Evolutionary conservation across 2,888 invertebrate species (phyloP).

Genomic region (Calameuta filiformis): DNA sequence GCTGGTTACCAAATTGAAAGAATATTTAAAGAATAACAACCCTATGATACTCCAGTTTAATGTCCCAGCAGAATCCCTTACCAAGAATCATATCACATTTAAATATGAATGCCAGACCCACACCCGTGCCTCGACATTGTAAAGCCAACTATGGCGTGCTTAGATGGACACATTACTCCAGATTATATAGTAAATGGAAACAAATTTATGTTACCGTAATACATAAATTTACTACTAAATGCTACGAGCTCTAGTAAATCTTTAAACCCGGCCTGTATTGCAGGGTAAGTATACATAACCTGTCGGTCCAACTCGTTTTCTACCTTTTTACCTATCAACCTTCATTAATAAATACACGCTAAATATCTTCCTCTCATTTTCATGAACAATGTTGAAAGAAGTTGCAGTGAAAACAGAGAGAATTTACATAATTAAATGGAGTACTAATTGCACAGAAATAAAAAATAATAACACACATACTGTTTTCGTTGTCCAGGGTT

Average conservation of each 20-base stretch:
- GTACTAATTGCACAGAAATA: not conserved
- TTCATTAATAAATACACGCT: not conserved
- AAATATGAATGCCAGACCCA: slow-evolving; percentile 39
- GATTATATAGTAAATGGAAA: slow-evolving; percentile 42
- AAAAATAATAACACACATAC: not conserved
- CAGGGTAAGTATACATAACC: not conserved
- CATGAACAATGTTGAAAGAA: not conserved
- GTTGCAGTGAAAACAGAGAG: not conserved
- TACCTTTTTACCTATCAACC: not conserved
- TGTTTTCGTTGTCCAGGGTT: not conserved
- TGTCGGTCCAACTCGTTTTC: too few species aligned
- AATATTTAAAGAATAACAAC: not conserved
- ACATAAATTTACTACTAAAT: slow-evolving; percentile 31
- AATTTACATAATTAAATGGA: not conserved
- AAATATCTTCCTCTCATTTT: not conserved
- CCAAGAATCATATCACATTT: slow-evolving; percentile 31
- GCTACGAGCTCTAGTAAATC: not conserved
- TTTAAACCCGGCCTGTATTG: not conserved
- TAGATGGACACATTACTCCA: slow-evolving; percentile 41
- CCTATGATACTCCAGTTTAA: not conserved
- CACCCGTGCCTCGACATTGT: slow-evolving; percentile 17
- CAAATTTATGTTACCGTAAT: slow-evolving; percentile 40
- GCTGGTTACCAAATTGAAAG: not conserved
- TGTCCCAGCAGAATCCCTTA: not conserved
- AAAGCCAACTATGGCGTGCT: slow-evolving; percentile 28